Percentiles rank a stretch among this genome's conserved stretches.
phyloP scores from a whole-genome alignment of 2,797 vertebrate species.

The Amblyopsis hoosieri region DNA sequence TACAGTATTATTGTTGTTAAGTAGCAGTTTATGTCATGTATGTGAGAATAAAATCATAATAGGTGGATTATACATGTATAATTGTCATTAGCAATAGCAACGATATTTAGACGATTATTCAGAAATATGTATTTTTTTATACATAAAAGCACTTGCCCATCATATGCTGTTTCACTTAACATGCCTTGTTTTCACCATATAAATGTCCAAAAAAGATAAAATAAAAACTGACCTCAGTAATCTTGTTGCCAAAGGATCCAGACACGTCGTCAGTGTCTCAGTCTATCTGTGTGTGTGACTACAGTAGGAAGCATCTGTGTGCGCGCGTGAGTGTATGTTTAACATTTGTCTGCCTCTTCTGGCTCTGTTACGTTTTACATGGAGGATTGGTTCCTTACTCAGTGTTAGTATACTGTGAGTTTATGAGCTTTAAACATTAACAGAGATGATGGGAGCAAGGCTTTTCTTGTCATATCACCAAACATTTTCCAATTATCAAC shows the following conservation, averaged over 20 bases:
- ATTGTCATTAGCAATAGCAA: too few relatives aligned
- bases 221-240: conserved; percentile 28
- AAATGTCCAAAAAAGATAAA: background rate
- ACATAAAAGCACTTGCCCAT: too few relatives aligned
- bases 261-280: conserved; percentile 2
- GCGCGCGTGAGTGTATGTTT: background rate
- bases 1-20: conserved; percentile 52
- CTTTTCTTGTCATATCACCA: too few relatives aligned
- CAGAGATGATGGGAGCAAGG: too few relatives aligned
- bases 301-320: conserved; percentile 14
- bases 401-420: too few relatives aligned
- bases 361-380: conserved; percentile 19
- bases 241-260: conserved; percentile 2
- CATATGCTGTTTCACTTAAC: background rate
- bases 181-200: background rate
- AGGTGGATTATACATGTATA: too few relatives aligned
- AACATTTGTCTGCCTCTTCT: conserved; percentile 6
- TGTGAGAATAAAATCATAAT: background rate
- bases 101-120: too few relatives aligned
- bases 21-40: background rate
- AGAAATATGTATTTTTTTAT: too few relatives aligned
- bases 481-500: too few relatives aligned
- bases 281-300: conserved; percentile 6
- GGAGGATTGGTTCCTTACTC: background rate
- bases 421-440: too few relatives aligned